Base-by-base conservation (phyloP, 2,888 invertebrate genomes). In the Smittia aterrima region DNA sequence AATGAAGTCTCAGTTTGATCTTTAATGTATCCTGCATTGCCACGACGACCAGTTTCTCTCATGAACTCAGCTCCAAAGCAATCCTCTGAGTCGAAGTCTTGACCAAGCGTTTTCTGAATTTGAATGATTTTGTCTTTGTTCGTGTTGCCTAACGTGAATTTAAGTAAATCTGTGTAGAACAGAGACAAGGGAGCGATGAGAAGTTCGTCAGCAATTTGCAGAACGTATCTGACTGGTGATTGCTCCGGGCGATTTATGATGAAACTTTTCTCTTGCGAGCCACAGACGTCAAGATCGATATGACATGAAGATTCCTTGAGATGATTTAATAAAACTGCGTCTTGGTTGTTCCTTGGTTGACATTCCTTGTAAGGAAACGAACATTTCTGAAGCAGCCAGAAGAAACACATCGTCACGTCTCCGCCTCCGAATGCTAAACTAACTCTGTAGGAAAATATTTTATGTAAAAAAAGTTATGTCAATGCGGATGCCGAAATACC, bases 1-100 rank as follows among this genome's bases (percentile, higher is more conserved):
- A 74, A 67, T 54, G 53, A 47, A 53, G 7, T 47, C 47, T 62
- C 72, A 4, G 62, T 54, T 62, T 68, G 75, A 66, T 83, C 85
- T 0, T 81, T 80, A 1, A 79, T 79, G 71, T 27, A 41, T 25
- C 24, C 40, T 0, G 70, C 7, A 9, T 11, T 24, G 54, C 32
- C 16, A 78, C 83, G 81, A 80, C 88, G 88, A 77, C 94, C 91
- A 0, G 94, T 96, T 84, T 96, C 96, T 76, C 93, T 86, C 11
- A 97, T 84, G 80, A 95, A 97, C 79, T 93, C 92, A 13, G 94
- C 94, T 85, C 97, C 96, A 80, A 95, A 94, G 1, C 95, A 95
- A 83, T 97, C 97, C 82, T 95, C 95, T 0, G 95, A 90, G 80
- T 96, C 95, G 76, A 87, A 85, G 2, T 86, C 84, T 75, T 86